A percentile compares a stretch with the other conserved stretches of the same genome.
Conservation (phyloP, 2,888 invertebrate genomes). For the Matsumyia berberina region DNA sequence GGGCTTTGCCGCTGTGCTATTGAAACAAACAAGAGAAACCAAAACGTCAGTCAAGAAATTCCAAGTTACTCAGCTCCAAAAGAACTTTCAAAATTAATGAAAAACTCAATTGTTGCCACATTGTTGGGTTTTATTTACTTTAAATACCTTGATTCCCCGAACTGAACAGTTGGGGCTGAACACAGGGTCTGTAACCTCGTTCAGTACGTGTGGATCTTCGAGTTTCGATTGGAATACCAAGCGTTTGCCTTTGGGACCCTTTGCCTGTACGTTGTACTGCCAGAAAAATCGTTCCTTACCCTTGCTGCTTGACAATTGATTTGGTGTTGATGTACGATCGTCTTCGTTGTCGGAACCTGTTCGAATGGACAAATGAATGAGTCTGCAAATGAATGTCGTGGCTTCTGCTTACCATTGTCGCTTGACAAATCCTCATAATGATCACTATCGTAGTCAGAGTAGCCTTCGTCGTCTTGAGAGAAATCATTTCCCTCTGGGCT, state of each 20-base stretch:
- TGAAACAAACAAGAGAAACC: constrained; percentile 29
- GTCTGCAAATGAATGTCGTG: background rate
- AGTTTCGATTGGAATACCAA: constrained; percentile 92
- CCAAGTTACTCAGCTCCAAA: constrained; percentile 37
- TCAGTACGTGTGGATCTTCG: constrained; percentile 95
- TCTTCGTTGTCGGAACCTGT: constrained; percentile 82
- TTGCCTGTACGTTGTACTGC: constrained; percentile 99
- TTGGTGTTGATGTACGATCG: constrained; percentile 81
- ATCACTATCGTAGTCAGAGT: constrained; percentile 93
- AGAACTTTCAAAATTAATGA: constrained; percentile 22
- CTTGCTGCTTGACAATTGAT: constrained; percentile 81
- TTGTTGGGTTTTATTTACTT: constrained; percentile 79
- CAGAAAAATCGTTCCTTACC: constrained; percentile 96
- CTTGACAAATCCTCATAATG: constrained; percentile 94
- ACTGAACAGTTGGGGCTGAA: constrained; percentile 96
- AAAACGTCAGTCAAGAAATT: constrained; percentile 19
- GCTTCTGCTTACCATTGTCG: constrained; percentile 87
- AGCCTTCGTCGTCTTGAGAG: constrained; percentile 92
- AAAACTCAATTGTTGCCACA: constrained; percentile 56
- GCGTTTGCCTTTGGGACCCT: constrained; percentile 97
- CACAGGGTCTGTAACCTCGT: constrained; percentile 97
- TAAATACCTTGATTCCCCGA: constrained; percentile 92
- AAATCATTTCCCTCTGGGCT: constrained; percentile 92
- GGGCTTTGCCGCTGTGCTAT: constrained; percentile 91
- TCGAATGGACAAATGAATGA: background rate